Conservation (phyloP, 2,113 vertebrate genomes). For the Macroglossus sobrinus region DNA sequence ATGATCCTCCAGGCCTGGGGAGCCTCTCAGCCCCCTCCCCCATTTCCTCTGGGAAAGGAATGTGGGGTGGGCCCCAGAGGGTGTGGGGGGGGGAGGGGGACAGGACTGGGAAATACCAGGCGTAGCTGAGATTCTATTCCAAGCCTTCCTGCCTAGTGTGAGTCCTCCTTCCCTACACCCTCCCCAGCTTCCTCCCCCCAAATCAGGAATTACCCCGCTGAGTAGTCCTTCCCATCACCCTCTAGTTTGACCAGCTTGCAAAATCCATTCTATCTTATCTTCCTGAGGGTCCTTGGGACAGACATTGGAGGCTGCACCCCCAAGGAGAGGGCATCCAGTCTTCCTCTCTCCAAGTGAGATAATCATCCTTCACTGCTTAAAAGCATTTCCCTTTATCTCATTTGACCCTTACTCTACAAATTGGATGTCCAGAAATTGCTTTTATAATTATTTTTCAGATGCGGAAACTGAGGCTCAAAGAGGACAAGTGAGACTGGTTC, state of each 20-base stretch:
- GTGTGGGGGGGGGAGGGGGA: slow-evolving; percentile 58
- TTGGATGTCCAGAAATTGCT: neutral
- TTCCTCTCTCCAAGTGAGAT: neutral
- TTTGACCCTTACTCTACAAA: neutral
- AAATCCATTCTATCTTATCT: slow-evolving; percentile 50
- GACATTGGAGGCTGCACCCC: neutral
- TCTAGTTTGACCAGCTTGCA: slow-evolving; percentile 59
- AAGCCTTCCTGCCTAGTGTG: slow-evolving; percentile 70
- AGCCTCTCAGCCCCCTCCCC: slow-evolving; percentile 40
- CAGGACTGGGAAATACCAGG: slow-evolving; percentile 77
- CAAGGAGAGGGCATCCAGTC: neutral
- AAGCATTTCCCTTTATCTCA: neutral
- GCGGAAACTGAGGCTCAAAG: neutral
- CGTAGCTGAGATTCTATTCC: slow-evolving; percentile 78
- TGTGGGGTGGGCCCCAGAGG: slow-evolving; percentile 72
- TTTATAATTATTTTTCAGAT: neutral
- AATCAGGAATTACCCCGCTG: slow-evolving; percentile 45
- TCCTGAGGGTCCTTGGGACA: neutral
- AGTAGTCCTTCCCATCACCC: slow-evolving; percentile 36
- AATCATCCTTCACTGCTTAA: neutral
- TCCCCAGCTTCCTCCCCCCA: slow-evolving; percentile 60
- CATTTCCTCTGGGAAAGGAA: slow-evolving; percentile 76
- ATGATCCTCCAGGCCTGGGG: slow-evolving; percentile 31
- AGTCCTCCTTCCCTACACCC: slow-evolving; percentile 59
- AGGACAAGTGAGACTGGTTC: neutral